Percentiles rank a stretch among this genome's conserved stretches.
These are phyloP conservation scores for Aphis gossypii DNA, from an alignment of 1,140 invertebrate species.

Conservation along the genomic window DNA sequence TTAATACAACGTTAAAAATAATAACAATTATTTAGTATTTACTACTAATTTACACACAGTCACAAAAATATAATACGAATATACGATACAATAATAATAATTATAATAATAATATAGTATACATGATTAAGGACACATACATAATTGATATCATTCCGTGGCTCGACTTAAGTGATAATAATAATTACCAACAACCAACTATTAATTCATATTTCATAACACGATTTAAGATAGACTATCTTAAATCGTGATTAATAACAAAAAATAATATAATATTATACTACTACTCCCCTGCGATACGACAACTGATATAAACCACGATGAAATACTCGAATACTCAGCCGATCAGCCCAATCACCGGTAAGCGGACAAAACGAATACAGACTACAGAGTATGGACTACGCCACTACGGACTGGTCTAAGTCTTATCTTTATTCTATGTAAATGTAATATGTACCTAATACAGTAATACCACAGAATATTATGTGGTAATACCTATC, in stretches of 20 bases:
- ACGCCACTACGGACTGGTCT: too few species aligned
- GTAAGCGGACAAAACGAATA: too few species aligned
- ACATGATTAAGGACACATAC: background rate
- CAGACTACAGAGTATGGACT: too few species aligned
- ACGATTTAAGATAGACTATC: too few species aligned
- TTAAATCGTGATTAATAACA: too few species aligned
- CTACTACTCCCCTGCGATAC: background rate
- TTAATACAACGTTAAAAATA: background rate
- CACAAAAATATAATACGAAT: background rate
- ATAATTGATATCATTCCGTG: background rate
- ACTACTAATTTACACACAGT: background rate
- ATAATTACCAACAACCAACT: background rate
- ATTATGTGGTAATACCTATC: too few species aligned
- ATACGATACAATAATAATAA: background rate
- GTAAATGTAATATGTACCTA: too few species aligned
- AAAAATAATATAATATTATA: background rate
- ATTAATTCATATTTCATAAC: background rate
- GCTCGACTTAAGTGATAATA: background rate
- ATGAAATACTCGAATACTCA: background rate
- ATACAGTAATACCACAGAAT: too few species aligned
- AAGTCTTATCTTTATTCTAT: too few species aligned
- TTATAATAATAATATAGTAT: background rate
- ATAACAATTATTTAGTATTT: background rate
- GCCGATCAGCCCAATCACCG: too few species aligned
- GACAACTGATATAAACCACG: background rate